Base-by-base conservation (phyloP, 2,888 invertebrate genomes). In the Trachelus stipa region DNA sequence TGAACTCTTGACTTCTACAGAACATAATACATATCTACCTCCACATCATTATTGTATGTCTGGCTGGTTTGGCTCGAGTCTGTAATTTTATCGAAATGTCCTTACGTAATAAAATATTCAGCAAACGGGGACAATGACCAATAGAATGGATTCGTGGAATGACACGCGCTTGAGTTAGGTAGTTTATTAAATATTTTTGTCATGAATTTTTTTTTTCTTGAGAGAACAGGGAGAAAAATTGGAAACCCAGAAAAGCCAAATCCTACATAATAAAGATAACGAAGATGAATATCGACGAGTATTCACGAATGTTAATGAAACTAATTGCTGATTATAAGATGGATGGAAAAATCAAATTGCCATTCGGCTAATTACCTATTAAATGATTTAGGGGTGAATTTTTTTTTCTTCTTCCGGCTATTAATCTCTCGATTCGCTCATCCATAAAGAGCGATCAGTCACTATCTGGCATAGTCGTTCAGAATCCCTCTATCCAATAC, bases 401-500 rank as follows among this genome's bases (percentile, higher is more conserved):
- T 56, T 56, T 56, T 56, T 56, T 56, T 56, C 56, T 56, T 23
- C 56, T 56, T 56, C 56, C 74, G n/a, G 74, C 34, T 74, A 74
- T 74, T 34, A 34, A 74, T 74, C 74, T 34, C 74, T 34, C 74
- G 74, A 34, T 30, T 15, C 35, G 33, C 34, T 77, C 82, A 79
- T 79, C 83, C 83, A 79, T 82, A 81, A 83, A 85, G 83, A 86
- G 83, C 87, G 87, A 88, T 88, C 87, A 84, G 83, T 87, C 86
- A 85, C 83, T 82, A 85, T 83, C 81, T 79, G 84, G 79, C 84
- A 83, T 79, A 77, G 82, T 75, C 75, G 77, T 79, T 81, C 82
- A 83, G 87, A 84, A 79, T 79, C 74, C 74, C 74, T 35, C 35
- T 34, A 73, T 68, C 74, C 77, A 78, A 81, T 86, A 34, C 34